Evolutionary conservation across 2,113 vertebrate species (phyloP).

Genomic region (Psilopogon haemacephalus): DNA sequence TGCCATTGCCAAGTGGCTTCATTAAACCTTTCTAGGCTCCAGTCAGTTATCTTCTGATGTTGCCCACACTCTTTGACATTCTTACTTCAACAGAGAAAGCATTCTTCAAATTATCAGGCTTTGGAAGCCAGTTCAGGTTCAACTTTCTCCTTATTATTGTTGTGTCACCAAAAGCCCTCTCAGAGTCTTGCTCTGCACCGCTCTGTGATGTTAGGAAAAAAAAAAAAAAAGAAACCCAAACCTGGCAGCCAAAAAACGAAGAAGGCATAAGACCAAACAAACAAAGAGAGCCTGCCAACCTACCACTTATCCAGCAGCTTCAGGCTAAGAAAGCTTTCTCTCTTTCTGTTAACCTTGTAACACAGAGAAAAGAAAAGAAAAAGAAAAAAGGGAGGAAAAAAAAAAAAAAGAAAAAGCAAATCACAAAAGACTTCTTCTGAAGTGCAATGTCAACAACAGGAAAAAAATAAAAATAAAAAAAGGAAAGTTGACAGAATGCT

Average conservation of each 20-base stretch:
- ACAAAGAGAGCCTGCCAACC: constrained; percentile 14
- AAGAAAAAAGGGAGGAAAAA: background rate
- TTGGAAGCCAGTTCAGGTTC: background rate
- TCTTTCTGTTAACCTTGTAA: background rate
- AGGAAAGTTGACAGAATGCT: background rate
- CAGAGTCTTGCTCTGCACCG: background rate
- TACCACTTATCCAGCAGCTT: constrained; percentile 25
- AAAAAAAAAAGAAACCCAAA: too few species aligned
- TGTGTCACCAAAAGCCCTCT: background rate
- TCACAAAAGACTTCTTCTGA: background rate
- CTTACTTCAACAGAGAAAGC: background rate
- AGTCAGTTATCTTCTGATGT: background rate
- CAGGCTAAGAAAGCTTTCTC: constrained; percentile 46
- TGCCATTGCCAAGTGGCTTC: background rate
- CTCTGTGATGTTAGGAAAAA: background rate
- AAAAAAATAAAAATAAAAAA: too few species aligned
- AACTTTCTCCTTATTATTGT: background rate
- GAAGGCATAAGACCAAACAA: constrained; percentile 19
- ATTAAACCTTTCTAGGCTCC: background rate
- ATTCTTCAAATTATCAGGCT: background rate
- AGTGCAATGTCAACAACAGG: constrained; percentile 7
- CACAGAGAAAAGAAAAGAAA: background rate
- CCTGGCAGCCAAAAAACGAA: constrained; percentile 29
- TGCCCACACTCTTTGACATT: background rate
- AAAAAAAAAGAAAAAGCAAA: background rate